Conservation (phyloP, 2,888 invertebrate genomes). For the Agrotis ipsilon region DNA sequence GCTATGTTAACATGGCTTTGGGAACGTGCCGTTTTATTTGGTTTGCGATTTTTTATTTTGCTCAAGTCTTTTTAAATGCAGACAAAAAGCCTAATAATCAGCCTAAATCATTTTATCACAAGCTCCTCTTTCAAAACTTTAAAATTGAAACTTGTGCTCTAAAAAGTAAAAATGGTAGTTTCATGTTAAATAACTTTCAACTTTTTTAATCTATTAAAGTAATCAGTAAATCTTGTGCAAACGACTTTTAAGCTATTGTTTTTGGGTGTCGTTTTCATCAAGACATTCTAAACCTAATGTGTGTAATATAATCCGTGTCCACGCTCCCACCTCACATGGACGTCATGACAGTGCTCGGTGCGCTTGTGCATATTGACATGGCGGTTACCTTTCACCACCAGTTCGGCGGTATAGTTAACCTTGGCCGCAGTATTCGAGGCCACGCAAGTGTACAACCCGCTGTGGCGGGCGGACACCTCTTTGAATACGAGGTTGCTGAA, state of each 20-base stretch:
- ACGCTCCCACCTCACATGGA: slow-evolving; percentile 55
- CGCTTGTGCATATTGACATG: slow-evolving; percentile 69
- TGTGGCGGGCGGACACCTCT: slow-evolving; percentile 93
- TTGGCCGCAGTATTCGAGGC: slow-evolving; percentile 94
- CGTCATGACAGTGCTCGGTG: slow-evolving; percentile 68
- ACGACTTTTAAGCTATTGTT: not conserved
- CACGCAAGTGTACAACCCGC: slow-evolving; percentile 94
- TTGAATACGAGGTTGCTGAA: slow-evolving; percentile 95
- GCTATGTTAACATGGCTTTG: not conserved
- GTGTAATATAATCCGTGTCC: not conserved
- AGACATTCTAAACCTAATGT: not conserved
- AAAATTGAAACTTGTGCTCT: not conserved
- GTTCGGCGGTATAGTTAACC: slow-evolving; percentile 94
- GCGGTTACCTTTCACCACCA: slow-evolving; percentile 94
- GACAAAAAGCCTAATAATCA: not conserved
- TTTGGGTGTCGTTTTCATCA: not conserved
- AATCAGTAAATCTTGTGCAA: not conserved
- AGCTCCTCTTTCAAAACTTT: not conserved
- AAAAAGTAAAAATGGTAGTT: not conserved
- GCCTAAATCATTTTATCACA: not conserved
- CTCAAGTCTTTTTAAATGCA: no score
- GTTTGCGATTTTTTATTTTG: not conserved
- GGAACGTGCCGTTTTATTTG: not conserved
- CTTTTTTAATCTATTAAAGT: not conserved
- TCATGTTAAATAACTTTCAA: not conserved